Conservation (phyloP, 2,113 vertebrate species). For the human (Homo sapiens) region GRCh38 chr7:114546001-114546500, state of each 20-base stretch:
- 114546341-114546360: neutral
- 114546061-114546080: neutral
- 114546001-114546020: neutral
- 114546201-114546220: neutral
- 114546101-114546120: neutral
- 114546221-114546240: neutral
- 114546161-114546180: neutral
- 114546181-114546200: neutral
- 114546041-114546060: neutral
- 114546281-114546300: neutral
- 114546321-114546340: neutral
- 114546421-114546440: neutral
- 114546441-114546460: neutral
- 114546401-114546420: neutral
- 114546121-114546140: neutral
- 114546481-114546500: neutral
- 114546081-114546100: neutral
- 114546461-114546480: neutral
- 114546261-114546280: neutral
- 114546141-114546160: neutral
- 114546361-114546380: neutral
- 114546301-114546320: neutral
- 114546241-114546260: neutral
- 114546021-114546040: neutral
- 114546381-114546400: neutral